Evolutionary conservation across 2,797 vertebrate genomes (phyloP).

Genomic region (Scleropages formosus): DNA sequence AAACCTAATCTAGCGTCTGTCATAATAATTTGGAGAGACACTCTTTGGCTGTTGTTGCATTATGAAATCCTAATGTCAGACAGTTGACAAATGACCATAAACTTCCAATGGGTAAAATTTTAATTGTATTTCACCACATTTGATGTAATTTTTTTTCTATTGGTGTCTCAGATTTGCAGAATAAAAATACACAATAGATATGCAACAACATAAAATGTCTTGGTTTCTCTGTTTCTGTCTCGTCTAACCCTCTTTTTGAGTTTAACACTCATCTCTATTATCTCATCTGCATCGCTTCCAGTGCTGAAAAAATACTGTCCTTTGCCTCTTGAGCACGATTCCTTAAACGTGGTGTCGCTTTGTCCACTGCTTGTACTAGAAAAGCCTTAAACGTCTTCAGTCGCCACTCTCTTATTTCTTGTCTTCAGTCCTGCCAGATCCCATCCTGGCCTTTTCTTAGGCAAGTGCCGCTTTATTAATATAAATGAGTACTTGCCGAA

Average conservation of each 20-base stretch:
- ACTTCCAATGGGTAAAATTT: not conserved
- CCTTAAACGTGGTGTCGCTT: too few species aligned
- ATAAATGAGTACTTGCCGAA: conserved; percentile 5
- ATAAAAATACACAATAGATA: not conserved
- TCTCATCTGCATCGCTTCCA: not conserved
- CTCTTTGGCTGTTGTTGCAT: not conserved
- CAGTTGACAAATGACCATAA: conserved; percentile 6
- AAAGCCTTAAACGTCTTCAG: not conserved
- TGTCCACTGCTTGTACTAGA: too few species aligned
- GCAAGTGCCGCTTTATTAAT: conserved; percentile 15
- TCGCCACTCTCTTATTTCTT: not conserved
- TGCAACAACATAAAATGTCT: not conserved
- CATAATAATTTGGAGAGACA: not conserved
- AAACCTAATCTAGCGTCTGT: not conserved
- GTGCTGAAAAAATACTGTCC: not conserved
- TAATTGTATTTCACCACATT: not conserved
- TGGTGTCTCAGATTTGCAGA: not conserved
- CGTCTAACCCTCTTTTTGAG: not conserved
- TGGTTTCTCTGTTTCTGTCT: not conserved
- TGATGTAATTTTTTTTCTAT: not conserved
- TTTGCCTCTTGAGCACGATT: not conserved
- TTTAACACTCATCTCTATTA: not conserved
- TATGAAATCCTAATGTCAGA: not conserved
- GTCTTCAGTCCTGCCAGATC: not conserved
- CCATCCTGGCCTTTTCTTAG: not conserved